A percentile compares a stretch with the other conserved stretches of the same genome.
Conservation (phyloP, 2,888 invertebrate species). For the Drepana falcataria region DNA sequence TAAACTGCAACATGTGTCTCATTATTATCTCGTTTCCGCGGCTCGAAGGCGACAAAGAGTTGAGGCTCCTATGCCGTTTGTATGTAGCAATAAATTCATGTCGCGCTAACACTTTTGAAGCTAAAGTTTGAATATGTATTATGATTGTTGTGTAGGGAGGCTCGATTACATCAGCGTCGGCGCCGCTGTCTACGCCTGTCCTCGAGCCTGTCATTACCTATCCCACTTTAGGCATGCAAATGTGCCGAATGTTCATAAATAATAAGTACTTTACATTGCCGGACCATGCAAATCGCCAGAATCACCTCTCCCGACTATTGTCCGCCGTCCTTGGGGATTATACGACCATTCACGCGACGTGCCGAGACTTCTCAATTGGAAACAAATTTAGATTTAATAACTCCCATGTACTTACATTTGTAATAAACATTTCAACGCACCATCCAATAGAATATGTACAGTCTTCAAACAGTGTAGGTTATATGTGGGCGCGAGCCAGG, state of each 20-base stretch:
- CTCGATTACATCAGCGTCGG: conserved; percentile 64
- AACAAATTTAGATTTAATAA: conserved; percentile 58
- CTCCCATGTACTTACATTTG: conserved; percentile 34
- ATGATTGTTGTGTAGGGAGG: conserved; percentile 41
- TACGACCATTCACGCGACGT: conserved; percentile 50
- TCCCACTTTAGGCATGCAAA: conserved; percentile 67
- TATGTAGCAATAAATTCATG: conserved; percentile 46
- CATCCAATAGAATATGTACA: conserved; percentile 4
- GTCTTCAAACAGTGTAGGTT: neutral
- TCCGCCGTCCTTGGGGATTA: conserved; percentile 67
- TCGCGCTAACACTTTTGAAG: conserved; percentile 48
- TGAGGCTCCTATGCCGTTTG: conserved; percentile 28
- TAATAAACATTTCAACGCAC: conserved; percentile 33
- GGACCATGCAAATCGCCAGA: conserved; percentile 65
- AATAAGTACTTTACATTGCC: conserved; percentile 42
- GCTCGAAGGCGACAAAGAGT: conserved; percentile 39
- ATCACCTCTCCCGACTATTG: conserved; percentile 68
- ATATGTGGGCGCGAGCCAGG: conserved; percentile 13
- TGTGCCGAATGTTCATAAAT: conserved; percentile 57
- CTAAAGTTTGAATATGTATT: conserved; percentile 57
- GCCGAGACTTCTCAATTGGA: conserved; percentile 57
- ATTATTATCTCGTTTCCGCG: conserved; percentile 31
- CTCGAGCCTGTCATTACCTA: conserved; percentile 39
- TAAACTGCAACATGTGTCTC: conserved; percentile 59
- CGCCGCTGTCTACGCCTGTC: conserved; percentile 43